Evolutionary conservation across 1,140 invertebrate genomes (phyloP).

Genomic region (Aphelenchoides besseyi): DNA sequence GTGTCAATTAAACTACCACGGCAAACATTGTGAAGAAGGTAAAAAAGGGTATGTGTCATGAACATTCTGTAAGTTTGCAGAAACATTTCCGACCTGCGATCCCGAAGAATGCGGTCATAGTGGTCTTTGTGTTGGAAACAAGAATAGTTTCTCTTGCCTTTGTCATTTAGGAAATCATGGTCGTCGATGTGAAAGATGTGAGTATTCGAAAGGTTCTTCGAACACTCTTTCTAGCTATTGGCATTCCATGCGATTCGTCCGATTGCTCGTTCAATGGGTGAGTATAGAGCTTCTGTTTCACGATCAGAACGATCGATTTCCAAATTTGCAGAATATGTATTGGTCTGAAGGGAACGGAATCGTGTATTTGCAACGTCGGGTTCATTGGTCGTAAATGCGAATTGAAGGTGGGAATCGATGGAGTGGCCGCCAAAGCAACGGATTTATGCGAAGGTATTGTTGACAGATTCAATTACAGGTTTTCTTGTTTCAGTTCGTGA

Average conservation of each 20-base stretch:
- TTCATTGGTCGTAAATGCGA: constrained; percentile 20
- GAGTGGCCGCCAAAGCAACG: constrained; percentile 1
- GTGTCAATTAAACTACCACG: constrained; percentile 15
- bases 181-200: constrained; percentile 21
- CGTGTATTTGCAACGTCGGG: constrained; percentile 31
- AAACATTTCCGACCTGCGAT: constrained; percentile 11
- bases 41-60: neutral
- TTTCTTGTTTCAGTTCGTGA: neutral
- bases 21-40: constrained; percentile 28
- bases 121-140: constrained; percentile 17
- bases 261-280: constrained; percentile 19
- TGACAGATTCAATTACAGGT: neutral
- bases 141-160: constrained; percentile 16
- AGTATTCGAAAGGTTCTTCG: neutral
- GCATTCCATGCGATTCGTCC: constrained; percentile 19
- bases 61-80: constrained; percentile 7
- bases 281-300: too few relatives aligned
- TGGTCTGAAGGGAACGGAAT: constrained; percentile 19
- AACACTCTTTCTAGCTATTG: constrained; percentile 6
- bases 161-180: constrained; percentile 23
- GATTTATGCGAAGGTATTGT: constrained; percentile 1
- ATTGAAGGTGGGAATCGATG: constrained; percentile 8
- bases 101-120: constrained; percentile 17
- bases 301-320: too few relatives aligned
- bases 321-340: constrained; percentile 22